These are phyloP conservation scores for Pygoscelis adeliae DNA, from an alignment of 2,113 vertebrate species.

Conservation along the genomic window DNA sequence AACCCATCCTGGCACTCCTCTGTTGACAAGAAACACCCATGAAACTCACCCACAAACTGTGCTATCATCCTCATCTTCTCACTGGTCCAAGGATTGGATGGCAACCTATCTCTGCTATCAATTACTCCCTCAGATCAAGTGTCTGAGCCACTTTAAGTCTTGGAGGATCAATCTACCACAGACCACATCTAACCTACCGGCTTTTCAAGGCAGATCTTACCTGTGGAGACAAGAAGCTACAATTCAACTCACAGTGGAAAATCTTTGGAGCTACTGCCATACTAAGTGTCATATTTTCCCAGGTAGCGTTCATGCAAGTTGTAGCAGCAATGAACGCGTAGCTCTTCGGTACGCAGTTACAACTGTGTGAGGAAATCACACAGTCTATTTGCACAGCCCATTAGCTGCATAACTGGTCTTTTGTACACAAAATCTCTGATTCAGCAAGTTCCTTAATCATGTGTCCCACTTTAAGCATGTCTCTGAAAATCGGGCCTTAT, in stretches of 20 bases:
- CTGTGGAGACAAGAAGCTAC: not conserved
- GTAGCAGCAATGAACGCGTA: not conserved
- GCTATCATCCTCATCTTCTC: not conserved
- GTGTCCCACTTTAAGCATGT: not conserved
- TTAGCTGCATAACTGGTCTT: slow-evolving; percentile 46
- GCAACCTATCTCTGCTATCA: not conserved
- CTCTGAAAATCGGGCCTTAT: not conserved
- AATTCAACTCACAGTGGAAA: not conserved
- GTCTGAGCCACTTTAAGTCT: not conserved
- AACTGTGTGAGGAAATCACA: not conserved
- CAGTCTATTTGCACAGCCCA: slow-evolving; percentile 1
- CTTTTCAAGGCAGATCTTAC: not conserved
- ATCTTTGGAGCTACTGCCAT: not conserved
- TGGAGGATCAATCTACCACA: not conserved
- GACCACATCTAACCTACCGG: not conserved
- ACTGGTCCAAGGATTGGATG: not conserved
- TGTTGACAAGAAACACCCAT: not conserved
- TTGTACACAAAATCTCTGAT: slow-evolving; percentile 51
- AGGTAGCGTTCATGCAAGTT: rapidly evolving
- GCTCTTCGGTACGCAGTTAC: not conserved
- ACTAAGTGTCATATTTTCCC: rapidly evolving
- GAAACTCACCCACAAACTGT: not conserved
- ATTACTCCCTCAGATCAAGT: slow-evolving; percentile 12
- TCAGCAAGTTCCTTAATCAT: slow-evolving; percentile 47
- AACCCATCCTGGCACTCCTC: not conserved